Evolutionary conservation across 2,113 vertebrate genomes (phyloP), one percentile per base, ranked within the genome.

Genomic region (Agelaius tricolor): DNA sequence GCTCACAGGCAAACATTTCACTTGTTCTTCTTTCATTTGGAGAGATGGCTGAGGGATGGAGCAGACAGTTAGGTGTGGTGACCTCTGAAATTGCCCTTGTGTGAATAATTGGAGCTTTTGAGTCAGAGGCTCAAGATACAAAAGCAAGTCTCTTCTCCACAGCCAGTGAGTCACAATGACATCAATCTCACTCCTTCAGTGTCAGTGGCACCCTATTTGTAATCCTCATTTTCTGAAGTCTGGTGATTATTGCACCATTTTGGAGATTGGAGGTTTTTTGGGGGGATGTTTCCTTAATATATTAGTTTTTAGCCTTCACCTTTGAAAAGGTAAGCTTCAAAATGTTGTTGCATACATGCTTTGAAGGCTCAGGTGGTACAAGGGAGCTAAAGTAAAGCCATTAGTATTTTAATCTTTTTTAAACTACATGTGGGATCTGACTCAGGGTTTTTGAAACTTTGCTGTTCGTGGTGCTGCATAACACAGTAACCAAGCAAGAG

Each of bases 71-170:
- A 93, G 92, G 92, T 92, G 88, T 92, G 91, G 86, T 81, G 88
- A 63, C 88, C 68, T 90, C 83, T 8, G 7, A 86, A 95, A 72
- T 37, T 59, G 35, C 26, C 39, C 46, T 3, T 3, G 39, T 1
- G 2, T 88, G 94, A 90, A 83, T 83, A 93, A 86, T 26, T 0
- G 41, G 88, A 90, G 43, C 11, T 55, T 86, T 52, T 96, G 94
- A 96, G 55, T 95, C 94, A 95, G 93, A 90, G 76, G 39, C 52
- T 90, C 65, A 37, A 59, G 73, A 52, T 11, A 94, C 73, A 94
- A 90, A 94, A 94, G 57, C 39, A 68, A 37, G 57, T 88, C 72
- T 87, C 69, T 84, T 91, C 74, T 91, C 75, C 5, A 2, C 63
- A 84, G 78, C 58, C 79, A 65, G 28, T 90, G 94, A 92, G 57